Evolutionary conservation across 2,888 invertebrate species (phyloP).

Genomic region (Pollenia labialis): DNA sequence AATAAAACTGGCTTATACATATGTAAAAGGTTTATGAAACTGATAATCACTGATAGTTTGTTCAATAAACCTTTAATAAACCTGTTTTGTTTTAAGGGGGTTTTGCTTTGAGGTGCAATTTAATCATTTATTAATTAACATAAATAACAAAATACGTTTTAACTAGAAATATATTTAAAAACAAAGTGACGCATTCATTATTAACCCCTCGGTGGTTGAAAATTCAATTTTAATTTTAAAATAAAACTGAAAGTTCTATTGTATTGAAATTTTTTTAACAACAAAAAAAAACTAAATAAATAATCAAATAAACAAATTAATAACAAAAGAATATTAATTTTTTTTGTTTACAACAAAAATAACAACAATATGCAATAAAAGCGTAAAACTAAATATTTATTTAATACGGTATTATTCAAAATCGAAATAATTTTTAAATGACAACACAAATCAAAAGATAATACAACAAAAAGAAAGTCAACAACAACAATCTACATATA

Average conservation of each 20-base stretch:
- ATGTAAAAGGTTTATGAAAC: too few relatives aligned
- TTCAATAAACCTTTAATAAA: too few relatives aligned
- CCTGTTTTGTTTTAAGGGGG: too few relatives aligned
- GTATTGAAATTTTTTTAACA: constrained; percentile 60
- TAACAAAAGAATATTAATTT: constrained; percentile 53
- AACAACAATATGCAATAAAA: constrained; percentile 26
- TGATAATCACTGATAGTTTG: too few relatives aligned
- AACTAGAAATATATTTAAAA: constrained; percentile 5
- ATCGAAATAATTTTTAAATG: constrained; percentile 56
- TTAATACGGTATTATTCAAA: constrained; percentile 31
- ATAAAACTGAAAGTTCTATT: constrained; percentile 70
- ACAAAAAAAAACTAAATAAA: not conserved
- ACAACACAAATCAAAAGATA: constrained; percentile 39
- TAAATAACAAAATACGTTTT: not conserved
- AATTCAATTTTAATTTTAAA: constrained; percentile 44
- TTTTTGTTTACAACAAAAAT: constrained; percentile 24
- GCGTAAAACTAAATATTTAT: constrained; percentile 22
- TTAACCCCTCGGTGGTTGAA: not conserved
- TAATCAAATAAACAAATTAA: constrained; percentile 9
- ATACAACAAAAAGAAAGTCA: constrained; percentile 29
- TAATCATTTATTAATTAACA: too few relatives aligned
- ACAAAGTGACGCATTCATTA: constrained; percentile 20
- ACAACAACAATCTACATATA: not conserved
- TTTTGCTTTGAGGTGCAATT: too few relatives aligned
- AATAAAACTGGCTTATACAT: too few relatives aligned